phyloP scores from a whole-genome alignment of 2,797 vertebrate genomes.

The Mormyrus hasselquistii region DNA sequence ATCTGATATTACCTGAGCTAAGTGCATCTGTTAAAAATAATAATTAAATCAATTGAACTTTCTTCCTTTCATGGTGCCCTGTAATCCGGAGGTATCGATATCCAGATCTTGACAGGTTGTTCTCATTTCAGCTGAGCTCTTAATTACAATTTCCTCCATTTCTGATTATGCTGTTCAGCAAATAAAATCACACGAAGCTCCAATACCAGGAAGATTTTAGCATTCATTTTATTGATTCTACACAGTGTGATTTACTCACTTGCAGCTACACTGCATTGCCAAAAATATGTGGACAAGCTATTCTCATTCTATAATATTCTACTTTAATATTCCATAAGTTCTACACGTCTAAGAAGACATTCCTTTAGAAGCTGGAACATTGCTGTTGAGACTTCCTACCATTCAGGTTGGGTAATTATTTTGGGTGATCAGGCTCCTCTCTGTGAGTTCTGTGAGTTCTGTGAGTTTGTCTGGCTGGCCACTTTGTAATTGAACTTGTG shows the following conservation, averaged over 20 bases:
- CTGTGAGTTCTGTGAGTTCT: not conserved
- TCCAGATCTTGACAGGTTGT: not conserved
- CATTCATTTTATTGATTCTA: not conserved
- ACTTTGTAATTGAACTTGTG: not conserved
- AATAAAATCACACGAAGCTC: not conserved
- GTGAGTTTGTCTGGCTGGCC: not conserved
- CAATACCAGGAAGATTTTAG: not conserved
- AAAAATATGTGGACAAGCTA: not conserved
- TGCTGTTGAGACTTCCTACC: not conserved
- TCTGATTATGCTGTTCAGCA: not conserved
- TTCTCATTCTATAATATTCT: not conserved
- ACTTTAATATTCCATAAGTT: not conserved
- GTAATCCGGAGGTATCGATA: not conserved
- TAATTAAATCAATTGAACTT: not conserved
- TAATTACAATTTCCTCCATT: not conserved
- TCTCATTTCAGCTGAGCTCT: not conserved
- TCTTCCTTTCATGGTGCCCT: not conserved
- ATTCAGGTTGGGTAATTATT: not conserved
- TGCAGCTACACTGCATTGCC: not conserved
- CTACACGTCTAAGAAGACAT: not conserved
- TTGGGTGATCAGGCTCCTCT: not conserved
- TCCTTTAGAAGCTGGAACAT: not conserved
- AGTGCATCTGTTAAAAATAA: not conserved
- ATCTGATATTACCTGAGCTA: not conserved
- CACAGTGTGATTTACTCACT: not conserved